Base-by-base conservation (phyloP, 2,888 invertebrate genomes). In the Tenthredo notha region DNA sequence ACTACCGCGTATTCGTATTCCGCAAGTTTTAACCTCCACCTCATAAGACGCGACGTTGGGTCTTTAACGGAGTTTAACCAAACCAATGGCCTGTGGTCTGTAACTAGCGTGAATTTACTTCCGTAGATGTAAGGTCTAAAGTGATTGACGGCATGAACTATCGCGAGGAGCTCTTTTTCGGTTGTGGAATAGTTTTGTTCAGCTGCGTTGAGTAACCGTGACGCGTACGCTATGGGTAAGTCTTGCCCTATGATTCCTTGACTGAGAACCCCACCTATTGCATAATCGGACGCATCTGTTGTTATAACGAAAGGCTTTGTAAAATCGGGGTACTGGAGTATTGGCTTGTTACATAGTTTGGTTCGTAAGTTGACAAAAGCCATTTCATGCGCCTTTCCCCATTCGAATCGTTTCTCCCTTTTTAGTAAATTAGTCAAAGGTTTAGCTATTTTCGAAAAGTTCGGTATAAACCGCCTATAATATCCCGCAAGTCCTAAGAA, bases 91-190 rank as follows among this genome's bases (percentile, higher is more conserved):
- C 15, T 47, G 12, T 47, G 47, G 3, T 47, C 47, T 47, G 47
- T 47, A n/a, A n/a, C n/a, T n/a, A n/a, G n/a, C n/a, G n/a, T n/a
- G n/a, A n/a, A n/a, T n/a, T n/a, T n/a, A n/a, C 15, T 47, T 4
- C 47, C 47, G 47, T 47, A 47, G 15, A 47, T 15, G 47, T 47
- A 82, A 40, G 9, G 40, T 9, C 40, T 40, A 40, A 40, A 40
- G 1, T 40, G 9, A 18, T 87, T 86, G 6, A 86, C 75, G 12
- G 86, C 88, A 37, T 84, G 85, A 4, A 88, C 74, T 1, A 88
- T 83, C 1, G 87, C 88, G n/a, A 87, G 47, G 0, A 86, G 72
- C 86, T 88, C 88, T 58, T 86, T 86, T 75, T 87, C 86, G 1
- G 80, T 85, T 1, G 86, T 85, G 4, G 78, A 70, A 74, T 88